phyloP scores from a whole-genome alignment of 2,888 invertebrate genomes.

The Metacarcinus magister region DNA sequence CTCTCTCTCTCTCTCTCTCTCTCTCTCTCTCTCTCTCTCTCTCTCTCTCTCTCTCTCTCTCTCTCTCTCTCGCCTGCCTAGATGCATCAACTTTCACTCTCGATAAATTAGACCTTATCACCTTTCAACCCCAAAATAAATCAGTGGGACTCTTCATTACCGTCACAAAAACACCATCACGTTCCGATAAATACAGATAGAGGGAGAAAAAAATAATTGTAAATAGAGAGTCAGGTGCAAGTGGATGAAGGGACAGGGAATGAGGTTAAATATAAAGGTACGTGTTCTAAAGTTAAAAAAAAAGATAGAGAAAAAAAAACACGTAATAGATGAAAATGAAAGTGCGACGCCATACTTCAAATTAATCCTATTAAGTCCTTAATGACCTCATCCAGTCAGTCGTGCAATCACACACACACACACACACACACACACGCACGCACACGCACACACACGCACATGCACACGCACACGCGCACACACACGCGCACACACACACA shows the following conservation, averaged over 20 bases:
- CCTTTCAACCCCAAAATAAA: not conserved
- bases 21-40: conserved; percentile 20
- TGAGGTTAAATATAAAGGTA: not conserved
- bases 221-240: not conserved
- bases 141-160: not conserved
- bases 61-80: no score
- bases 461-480: no score
- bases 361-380: not conserved
- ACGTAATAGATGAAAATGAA: not conserved
- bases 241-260: not conserved
- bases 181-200: not conserved
- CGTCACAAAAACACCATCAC: not conserved
- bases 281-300: not conserved
- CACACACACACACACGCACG: conserved; percentile 32
- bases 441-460: conserved; percentile 13
- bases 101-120: not conserved
- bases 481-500: no score
- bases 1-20: not conserved
- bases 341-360: not conserved
- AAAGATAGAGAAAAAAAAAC: not conserved
- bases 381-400: not conserved
- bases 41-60: conserved; percentile 26
- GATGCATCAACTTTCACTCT: not conserved
- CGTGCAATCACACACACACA: not conserved
- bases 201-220: not conserved